Base-by-base conservation (phyloP, 2,797 vertebrate genomes). In the Pantherophis alleghaniensis region DNA sequence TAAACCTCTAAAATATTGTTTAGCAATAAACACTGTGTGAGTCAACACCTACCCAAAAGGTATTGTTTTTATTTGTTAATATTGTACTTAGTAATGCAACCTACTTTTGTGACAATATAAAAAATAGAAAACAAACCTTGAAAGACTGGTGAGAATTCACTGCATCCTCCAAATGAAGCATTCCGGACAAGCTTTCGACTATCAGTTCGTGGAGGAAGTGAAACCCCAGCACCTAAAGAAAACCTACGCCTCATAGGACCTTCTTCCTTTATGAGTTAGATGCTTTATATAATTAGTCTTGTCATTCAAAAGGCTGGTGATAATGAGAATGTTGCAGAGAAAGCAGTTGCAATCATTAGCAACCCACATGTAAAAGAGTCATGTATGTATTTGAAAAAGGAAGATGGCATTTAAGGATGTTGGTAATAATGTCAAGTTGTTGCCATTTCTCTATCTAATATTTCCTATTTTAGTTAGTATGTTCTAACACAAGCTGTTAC, bases 131-230 rank as follows among this genome's bases (percentile, higher is more conserved):
- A 95, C 97, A 98, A 98, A 99, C 99, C 99, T 99, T 98, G 97
- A 96, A 98, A 96, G 88, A 98, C 97, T 96, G 99, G 98, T 88
- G 98, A 98, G 96, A 99, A 98, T 97, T 99, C 99, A 56, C 99
- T 99, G 98, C 99, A 99, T 96, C 99, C 99, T 94, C 99, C 99
- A 91, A 99, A 99, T 1, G 99, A 99, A 97, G 99, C 99, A 95
- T 99, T 99, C 97, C 99, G 98, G 98, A 99, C 97, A 97, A 99
- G 99, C 97, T 98, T 99, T 97, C 98, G 98, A 98, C 98, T 98
- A 93, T 98, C 98, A 55, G 98, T 98, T 97, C 98, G 98, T 32
- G 98, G 96, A 92, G 98, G 98, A 96, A 98, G 97, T 26, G 98
- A 97, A 79, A 98, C 98, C 96, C 98, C 98, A 94, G 98, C 98